Evolutionary conservation across 1,140 invertebrate genomes (phyloP), one percentile per base, ranked within the genome.

Genomic region (Trichogramma pretiosum): DNA sequence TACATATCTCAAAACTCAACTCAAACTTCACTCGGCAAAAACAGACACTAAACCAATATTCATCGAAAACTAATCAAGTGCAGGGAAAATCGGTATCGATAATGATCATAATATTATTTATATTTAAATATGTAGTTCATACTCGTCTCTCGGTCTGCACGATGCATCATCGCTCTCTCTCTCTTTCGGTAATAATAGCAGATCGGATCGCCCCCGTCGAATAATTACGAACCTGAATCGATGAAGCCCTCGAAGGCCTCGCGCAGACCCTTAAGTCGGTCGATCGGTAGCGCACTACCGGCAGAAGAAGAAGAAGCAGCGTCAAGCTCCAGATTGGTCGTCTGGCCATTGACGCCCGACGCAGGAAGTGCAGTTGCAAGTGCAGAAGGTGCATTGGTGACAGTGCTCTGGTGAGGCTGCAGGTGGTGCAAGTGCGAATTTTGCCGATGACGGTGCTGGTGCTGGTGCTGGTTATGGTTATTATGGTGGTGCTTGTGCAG

Each of bases 211-310:
- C n/a, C n/a, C n/a, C n/a, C n/a, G n/a, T n/a, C n/a, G n/a, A n/a
- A n/a, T n/a, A 17, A 48, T 60, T 68, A 70, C 68, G 67, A 70
- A 70, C 69, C 69, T 70, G 68, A 64, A 54, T 68, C 69, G 56
- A 68, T 64, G 59, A 68, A 72, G 54, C 63, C 69, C 49, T 70
- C 60, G 57, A 68, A 70, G 56, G 63, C 60, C 55, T 70, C 64
- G 50, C 60, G 61, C 39, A 65, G 60, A 53, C 68, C 61, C 60
- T 63, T 66, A 58, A 70, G 60, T 53, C 66, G 62, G 60, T 72
- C 69, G 58, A 70, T 59, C 45, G 69, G 69, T 49, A 64, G 54
- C 50, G n/a, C 54, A 54, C n/a, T 30, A 30, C 26, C 26, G 7
- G 7, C 26, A 30, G 7, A 30, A 8, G 52, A 48, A n/a, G n/a